Percentiles rank a stretch among this genome's conserved stretches.
Conservation (phyloP, 2,888 invertebrate species). For the Eupeodes latifasciatus region DNA sequence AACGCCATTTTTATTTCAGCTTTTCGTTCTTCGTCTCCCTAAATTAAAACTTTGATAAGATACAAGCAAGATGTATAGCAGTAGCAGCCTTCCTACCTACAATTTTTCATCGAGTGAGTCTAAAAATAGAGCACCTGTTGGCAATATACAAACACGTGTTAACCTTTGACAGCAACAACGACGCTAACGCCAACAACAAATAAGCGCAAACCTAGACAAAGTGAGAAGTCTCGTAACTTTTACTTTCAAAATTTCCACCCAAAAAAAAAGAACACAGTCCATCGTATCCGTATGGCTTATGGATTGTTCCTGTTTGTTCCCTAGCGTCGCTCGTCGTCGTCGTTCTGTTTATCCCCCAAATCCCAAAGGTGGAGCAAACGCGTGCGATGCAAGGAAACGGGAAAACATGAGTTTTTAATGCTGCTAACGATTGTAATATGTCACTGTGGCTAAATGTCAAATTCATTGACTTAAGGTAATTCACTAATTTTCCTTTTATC, state of each 20-base stretch:
- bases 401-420: constrained; percentile 52
- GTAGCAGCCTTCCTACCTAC: constrained; percentile 28
- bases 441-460: constrained; percentile 73
- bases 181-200: constrained; percentile 12
- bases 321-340: too few species aligned
- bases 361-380: not conserved
- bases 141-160: constrained; percentile 57
- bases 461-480: constrained; percentile 74
- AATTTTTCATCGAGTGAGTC: constrained; percentile 19
- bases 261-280: not conserved
- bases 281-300: too few species aligned
- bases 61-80: constrained; percentile 27
- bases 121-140: constrained; percentile 74
- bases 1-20: constrained; percentile 39
- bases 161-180: constrained; percentile 57
- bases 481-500: constrained; percentile 59
- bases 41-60: constrained; percentile 22
- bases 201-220: not conserved
- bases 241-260: constrained; percentile 6
- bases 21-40: not conserved
- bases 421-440: constrained; percentile 71
- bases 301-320: not conserved
- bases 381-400: not conserved
- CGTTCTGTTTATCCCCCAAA: not conserved
- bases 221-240: constrained; percentile 20